These are phyloP conservation scores for Lissocephala sabroskyi DNA, from an alignment of 2,888 invertebrate species.

Conservation along the genomic window DNA sequence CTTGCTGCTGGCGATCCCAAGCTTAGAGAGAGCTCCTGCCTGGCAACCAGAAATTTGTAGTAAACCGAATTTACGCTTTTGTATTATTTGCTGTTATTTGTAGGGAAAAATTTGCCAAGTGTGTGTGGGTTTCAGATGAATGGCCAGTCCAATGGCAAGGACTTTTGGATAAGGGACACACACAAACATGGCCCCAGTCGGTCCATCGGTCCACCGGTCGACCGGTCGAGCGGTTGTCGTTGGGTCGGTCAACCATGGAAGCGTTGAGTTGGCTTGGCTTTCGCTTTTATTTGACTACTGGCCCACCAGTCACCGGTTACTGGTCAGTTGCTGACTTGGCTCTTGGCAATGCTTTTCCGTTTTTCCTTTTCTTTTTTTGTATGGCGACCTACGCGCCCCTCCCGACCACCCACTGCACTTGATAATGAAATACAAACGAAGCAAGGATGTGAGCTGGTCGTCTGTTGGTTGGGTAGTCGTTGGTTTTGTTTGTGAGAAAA, in stretches of 20 bases:
- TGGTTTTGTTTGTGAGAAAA: conserved; percentile 14
- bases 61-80: conserved; percentile 54
- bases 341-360: conserved; percentile 36
- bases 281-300: conserved; percentile 26
- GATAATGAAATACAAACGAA: conserved; percentile 57
- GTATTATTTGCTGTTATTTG: conserved; percentile 50
- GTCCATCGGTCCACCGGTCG: too few relatives aligned
- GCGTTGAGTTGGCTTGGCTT: conserved; percentile 20
- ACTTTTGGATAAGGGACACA: background rate
- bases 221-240: conserved; percentile 24
- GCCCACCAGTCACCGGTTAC: background rate
- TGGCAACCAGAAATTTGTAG: conserved; percentile 43
- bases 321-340: conserved; percentile 22
- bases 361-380: conserved; percentile 36
- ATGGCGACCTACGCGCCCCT: conserved; percentile 24
- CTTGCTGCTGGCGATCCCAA: too few relatives aligned
- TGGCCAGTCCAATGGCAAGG: too few relatives aligned
- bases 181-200: background rate
- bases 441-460: conserved; percentile 14
- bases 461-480: conserved; percentile 7
- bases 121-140: conserved; percentile 10
- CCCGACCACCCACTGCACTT: conserved; percentile 34
- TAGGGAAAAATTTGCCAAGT: conserved; percentile 45
- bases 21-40: conserved; percentile 7
- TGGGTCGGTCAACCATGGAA: background rate